Evolutionary conservation across 2,113 vertebrate species (phyloP).

Genomic region (Oceanodroma tethys): DNA sequence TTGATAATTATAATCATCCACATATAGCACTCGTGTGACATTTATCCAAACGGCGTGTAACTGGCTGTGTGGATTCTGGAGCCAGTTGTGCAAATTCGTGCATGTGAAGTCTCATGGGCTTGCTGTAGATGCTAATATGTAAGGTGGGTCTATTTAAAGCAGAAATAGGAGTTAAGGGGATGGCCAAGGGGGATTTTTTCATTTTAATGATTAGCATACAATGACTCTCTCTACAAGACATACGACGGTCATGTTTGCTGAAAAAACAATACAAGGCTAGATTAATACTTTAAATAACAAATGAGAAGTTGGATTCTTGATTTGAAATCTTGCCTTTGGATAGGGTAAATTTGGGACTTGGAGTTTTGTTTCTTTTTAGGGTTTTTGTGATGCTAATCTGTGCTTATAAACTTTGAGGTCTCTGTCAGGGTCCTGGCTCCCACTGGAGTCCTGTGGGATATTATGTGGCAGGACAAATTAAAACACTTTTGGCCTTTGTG

Average conservation of each 20-base stretch:
- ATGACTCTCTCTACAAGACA: not conserved
- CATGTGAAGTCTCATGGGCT: not conserved
- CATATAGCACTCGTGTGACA: not conserved
- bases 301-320: not conserved
- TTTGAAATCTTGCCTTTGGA: not conserved
- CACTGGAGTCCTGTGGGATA: not conserved
- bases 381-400: not conserved
- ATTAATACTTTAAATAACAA: not conserved
- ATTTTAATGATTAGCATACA: not conserved
- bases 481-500: not conserved
- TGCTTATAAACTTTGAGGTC: not conserved
- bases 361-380: not conserved
- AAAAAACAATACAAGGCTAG: not conserved
- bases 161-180: not conserved
- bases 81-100: fast-evolving
- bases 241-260: not conserved
- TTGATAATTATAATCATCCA: not conserved
- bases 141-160: not conserved
- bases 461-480: not conserved
- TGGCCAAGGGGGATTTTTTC: not conserved
- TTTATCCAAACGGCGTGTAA: not conserved
- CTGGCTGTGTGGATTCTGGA: not conserved
- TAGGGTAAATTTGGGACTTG: not conserved
- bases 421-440: not conserved
- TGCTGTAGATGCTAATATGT: not conserved